Conservation (phyloP, 2,113 vertebrate species). For the Trachemys scripta region DNA sequence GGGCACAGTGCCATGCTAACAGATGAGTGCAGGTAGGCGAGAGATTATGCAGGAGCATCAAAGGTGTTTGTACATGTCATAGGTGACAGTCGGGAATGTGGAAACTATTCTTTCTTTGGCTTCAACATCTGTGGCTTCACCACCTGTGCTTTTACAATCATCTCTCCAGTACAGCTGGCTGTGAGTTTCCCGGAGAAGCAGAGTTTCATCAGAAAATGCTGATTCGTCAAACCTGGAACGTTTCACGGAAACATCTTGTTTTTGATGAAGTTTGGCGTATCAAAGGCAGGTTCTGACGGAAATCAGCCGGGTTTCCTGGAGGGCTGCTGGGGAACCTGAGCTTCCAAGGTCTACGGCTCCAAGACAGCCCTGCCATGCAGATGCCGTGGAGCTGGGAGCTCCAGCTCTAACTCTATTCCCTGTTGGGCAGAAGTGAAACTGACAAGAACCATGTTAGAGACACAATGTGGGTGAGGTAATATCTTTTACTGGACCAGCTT, state of each 20-base stretch:
- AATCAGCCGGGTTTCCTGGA: not conserved
- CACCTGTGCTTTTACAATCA: not conserved
- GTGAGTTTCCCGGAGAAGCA: not conserved
- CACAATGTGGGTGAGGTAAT: not conserved
- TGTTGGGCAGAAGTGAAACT: not conserved
- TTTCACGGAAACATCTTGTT: not conserved
- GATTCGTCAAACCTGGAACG: not conserved
- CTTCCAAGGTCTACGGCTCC: not conserved
- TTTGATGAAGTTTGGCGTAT: not conserved
- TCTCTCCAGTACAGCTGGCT: not conserved
- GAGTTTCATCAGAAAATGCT: not conserved
- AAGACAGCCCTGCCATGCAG: not conserved
- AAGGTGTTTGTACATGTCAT: not conserved
- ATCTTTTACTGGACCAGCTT: not conserved
- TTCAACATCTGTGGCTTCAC: not conserved
- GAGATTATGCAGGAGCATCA: not conserved
- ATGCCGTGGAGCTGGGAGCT: not conserved
- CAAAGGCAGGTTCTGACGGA: not conserved
- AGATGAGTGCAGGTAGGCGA: not conserved
- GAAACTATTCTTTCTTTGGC: not conserved
- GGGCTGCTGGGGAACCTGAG: not conserved
- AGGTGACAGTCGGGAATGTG: not conserved
- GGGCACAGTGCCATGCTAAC: slow-evolving; percentile 34
- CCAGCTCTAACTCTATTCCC: not conserved
- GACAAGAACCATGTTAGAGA: not conserved